Base-by-base conservation (phyloP, 2,888 invertebrate genomes). In the Myopa tessellatipennis region DNA sequence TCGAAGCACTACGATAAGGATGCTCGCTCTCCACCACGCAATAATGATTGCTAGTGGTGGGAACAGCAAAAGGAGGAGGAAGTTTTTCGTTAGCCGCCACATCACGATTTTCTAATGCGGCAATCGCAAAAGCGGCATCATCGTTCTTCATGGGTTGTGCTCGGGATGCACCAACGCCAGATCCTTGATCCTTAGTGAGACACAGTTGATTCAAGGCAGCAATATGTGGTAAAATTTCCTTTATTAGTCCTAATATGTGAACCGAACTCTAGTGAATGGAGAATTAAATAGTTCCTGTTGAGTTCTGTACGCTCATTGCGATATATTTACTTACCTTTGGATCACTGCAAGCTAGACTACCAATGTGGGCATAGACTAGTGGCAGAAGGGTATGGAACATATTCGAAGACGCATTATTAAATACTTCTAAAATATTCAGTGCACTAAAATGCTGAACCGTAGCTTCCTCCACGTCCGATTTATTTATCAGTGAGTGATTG, bases 11-110 rank as follows among this genome's bases (percentile, higher is more conserved):
- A 88, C 95, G 95, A 89, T 99, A 99, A 0, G 99, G 99, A 91
- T 99, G 99, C 61, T 98, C 97, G 87, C 98, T 98, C 90, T 99
- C 98, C 1, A 98, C 93, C 91, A 96, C 94, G 5, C 96, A 95
- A 87, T 96, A 97, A 90, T 96, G 95, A 85, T 94, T 93, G 79
- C 96, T 95, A 2, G 96, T 95, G 40, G 96, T 96, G 72, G 78
- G 73, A 34, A 73, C 58, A 38, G 78, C 79, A 74, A 55, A 79
- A 34, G 78, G 34, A 26, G 80, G 60, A 1, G 75, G 34, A 18
- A 26, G 58, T 45, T 75, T 75, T 45, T 75, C 75, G 18, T 69
- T 69, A 16, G n/a, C 55, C 6, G 63, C 74, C 4, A n/a, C 52
- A 60, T 77, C 79, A 50, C 77, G 79, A 74, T 80, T 80, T 26